These are phyloP conservation scores for Unio delphinus DNA, from an alignment of 2,888 invertebrate genomes.

Conservation along the genomic window DNA sequence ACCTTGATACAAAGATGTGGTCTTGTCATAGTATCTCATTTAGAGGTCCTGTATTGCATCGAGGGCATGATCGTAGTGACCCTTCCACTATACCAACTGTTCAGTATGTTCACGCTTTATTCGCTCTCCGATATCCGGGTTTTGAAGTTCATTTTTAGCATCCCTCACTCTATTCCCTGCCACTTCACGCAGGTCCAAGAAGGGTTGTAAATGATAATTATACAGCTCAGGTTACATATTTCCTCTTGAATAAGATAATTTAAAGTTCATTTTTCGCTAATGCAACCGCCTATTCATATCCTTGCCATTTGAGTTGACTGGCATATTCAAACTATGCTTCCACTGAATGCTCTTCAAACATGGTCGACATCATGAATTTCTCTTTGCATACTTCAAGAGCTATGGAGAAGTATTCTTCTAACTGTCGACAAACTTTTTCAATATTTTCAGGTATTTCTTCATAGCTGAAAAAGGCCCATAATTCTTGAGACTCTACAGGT, in stretches of 20 bases:
- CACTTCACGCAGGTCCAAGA: constrained; percentile 68
- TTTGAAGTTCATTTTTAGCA: constrained; percentile 62
- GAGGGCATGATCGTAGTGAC: constrained; percentile 67
- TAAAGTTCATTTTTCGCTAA: constrained; percentile 64
- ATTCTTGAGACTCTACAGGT: constrained; percentile 58
- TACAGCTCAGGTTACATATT: constrained; percentile 67
- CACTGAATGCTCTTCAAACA: constrained; percentile 67
- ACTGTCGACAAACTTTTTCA: constrained; percentile 56
- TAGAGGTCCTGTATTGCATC: constrained; percentile 66
- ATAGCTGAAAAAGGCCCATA: constrained; percentile 62
- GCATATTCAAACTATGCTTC: constrained; percentile 70
- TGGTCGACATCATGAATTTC: constrained; percentile 61
- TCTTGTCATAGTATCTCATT: constrained; percentile 63
- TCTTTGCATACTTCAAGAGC: constrained; percentile 67
- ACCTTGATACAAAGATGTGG: constrained; percentile 53
- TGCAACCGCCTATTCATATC: constrained; percentile 59
- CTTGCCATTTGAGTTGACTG: constrained; percentile 64
- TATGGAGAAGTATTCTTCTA: constrained; percentile 61
- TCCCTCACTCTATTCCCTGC: constrained; percentile 59
- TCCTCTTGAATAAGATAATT: constrained; percentile 64
- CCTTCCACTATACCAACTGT: constrained; percentile 67
- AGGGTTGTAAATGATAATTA: constrained; percentile 70
- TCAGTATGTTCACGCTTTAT: constrained; percentile 59
- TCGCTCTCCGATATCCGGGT: constrained; percentile 63
- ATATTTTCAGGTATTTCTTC: constrained; percentile 52